A percentile compares a stretch with the other conserved stretches of the same genome.
Conservation (phyloP, 2,113 vertebrate species). For the Cariama cristata region DNA sequence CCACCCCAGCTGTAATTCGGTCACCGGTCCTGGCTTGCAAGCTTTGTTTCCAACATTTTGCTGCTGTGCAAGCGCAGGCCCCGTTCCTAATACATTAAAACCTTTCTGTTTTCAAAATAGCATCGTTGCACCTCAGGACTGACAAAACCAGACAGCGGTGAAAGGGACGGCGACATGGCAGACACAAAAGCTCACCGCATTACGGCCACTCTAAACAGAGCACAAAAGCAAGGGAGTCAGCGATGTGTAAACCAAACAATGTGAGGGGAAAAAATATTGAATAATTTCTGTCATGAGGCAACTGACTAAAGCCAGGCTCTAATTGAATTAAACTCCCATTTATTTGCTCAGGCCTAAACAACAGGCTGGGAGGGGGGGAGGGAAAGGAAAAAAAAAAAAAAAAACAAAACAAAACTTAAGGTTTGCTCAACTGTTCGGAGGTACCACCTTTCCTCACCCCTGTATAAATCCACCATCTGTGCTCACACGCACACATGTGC, state of each 20-base stretch:
- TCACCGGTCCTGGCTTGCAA: background rate
- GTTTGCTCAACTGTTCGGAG: slow-evolving; percentile 90
- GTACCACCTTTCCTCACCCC: slow-evolving; percentile 93
- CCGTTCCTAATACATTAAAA: slow-evolving; percentile 55
- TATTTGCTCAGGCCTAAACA: slow-evolving; percentile 93
- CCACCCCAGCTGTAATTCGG: background rate
- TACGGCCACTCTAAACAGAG: slow-evolving; percentile 85
- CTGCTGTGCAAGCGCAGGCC: slow-evolving; percentile 55
- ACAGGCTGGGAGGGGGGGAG: slow-evolving; percentile 75
- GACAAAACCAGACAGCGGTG: slow-evolving; percentile 88
- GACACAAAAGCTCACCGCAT: slow-evolving; percentile 94
- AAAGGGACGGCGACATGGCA: slow-evolving; percentile 91
- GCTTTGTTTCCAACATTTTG: slow-evolving; percentile 45
- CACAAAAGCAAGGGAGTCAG: slow-evolving; percentile 94
- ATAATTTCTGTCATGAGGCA: slow-evolving; percentile 92
- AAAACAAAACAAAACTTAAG: slow-evolving; percentile 72
- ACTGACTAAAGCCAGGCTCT: slow-evolving; percentile 90
- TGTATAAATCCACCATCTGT: slow-evolving; percentile 98
- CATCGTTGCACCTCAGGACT: slow-evolving; percentile 81
- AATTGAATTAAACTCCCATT: slow-evolving; percentile 99
- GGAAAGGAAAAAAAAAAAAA: fast-evolving
- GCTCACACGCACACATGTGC: slow-evolving; percentile 93
- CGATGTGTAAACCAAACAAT: slow-evolving; percentile 97
- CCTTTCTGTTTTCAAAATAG: slow-evolving; percentile 79
- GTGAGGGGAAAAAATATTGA: slow-evolving; percentile 88